Base-by-base conservation (phyloP, 2,888 invertebrate genomes). In the Mamestra brassicae region DNA sequence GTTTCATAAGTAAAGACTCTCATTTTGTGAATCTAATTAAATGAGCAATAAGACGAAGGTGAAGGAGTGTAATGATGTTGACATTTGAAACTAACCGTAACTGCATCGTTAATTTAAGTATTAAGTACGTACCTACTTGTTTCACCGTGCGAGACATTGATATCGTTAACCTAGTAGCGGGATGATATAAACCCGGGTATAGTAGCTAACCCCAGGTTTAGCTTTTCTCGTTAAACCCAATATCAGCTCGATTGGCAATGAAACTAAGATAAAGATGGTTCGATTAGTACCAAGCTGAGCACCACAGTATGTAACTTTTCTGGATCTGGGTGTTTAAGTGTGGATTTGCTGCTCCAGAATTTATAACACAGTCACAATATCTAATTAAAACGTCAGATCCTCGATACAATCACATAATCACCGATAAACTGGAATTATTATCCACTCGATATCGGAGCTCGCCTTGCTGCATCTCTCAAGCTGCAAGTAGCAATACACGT, bases 401-500 rank as follows among this genome's bases (percentile, higher is more conserved):
- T 5, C 47, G 13, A 45, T 60, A 26, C 1, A 26, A 26, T 26
- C 26, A 26, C 54, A n/a, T 75, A 67, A 65, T 52, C 15, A 36
- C 11, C 3, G 34, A 34, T 55, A 50, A 54, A 26, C 11, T 57
- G 45, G 17, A 17, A 26, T 52, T 50, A 62, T 8, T 54, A 58
- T 57, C 26, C 34, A 34, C 6, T 34, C 26, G 4, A 57, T 34
- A 15, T 34, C 57, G 15, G 34, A 34, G 10, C n/a, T 71, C 64
- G 15, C 52, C 34, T 42, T 60, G 52, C 45, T 60, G 52, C 45
- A 45, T 36, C 42, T 78, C 17, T 42, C 54, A 60, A 13, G 45
- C 26, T 61, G 50, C 42, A 47, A 61, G 50, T 78, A 74, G 70
- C 66, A 70, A 58, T 76, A 65, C 26, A 68, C 74, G 74, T 74